These are phyloP conservation scores for Etheostoma spectabile DNA, from an alignment of 2,113 vertebrate species.

Conservation along the genomic window DNA sequence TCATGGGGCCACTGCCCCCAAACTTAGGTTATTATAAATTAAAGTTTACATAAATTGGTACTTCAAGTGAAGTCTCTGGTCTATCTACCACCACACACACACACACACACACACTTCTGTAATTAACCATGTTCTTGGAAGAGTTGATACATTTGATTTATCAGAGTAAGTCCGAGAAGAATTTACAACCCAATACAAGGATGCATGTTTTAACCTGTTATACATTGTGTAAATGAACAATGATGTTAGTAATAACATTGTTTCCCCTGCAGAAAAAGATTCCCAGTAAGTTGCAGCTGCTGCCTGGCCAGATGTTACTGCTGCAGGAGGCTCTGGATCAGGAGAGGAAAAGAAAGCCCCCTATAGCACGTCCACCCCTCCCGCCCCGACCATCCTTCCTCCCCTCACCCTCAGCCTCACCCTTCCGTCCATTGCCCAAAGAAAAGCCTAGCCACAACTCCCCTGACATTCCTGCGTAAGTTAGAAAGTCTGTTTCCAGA, in stretches of 20 bases:
- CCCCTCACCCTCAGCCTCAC: accelerated
- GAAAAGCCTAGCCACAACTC: not conserved
- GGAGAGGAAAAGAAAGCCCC: slow-evolving; percentile 77
- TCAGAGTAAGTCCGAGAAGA: not conserved
- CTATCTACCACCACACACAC: too few relatives aligned
- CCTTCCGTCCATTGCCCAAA: not conserved
- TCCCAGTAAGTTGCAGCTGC: slow-evolving; percentile 81
- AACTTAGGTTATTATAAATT: too few relatives aligned
- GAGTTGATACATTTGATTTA: not conserved
- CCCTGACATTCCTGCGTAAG: slow-evolving; percentile 52
- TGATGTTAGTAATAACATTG: not conserved
- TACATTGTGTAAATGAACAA: not conserved
- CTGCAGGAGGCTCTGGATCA: slow-evolving; percentile 80
- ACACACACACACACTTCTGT: too few relatives aligned
- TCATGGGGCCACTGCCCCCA: too few relatives aligned
- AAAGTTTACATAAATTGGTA: too few relatives aligned
- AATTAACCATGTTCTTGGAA: not conserved
- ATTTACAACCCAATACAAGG: not conserved
- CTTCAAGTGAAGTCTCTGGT: too few relatives aligned
- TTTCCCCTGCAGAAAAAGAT: slow-evolving; percentile 79
- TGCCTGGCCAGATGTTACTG: slow-evolving; percentile 85
- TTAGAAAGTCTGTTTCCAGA: not conserved
- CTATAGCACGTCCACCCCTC: not conserved
- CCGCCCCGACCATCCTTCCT: slow-evolving; percentile 56
- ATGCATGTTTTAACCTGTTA: not conserved